Evolutionary conservation across 2,797 vertebrate species (phyloP).

Genomic region (Botia kubotai): DNA sequence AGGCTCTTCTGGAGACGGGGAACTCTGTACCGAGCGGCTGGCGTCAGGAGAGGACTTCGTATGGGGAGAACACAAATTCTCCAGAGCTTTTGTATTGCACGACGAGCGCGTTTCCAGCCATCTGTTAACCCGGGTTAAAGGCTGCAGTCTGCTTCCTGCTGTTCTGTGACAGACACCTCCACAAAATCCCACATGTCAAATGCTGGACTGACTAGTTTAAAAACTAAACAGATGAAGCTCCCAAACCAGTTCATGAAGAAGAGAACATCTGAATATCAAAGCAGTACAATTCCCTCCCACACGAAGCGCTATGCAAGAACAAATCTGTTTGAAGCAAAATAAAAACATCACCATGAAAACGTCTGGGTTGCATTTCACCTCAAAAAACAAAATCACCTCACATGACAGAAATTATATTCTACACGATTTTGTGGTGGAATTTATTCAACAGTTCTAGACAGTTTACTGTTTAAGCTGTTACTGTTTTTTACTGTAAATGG

Average conservation of each 20-base stretch:
- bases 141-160: slow-evolving; percentile 43
- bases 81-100: background rate
- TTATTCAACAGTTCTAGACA: background rate
- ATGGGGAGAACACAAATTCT: slow-evolving; percentile 44
- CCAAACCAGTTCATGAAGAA: no score
- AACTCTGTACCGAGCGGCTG: slow-evolving; percentile 57
- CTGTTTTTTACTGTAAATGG: background rate
- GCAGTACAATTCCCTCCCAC: no score
- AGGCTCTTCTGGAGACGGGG: slow-evolving; percentile 28
- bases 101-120: background rate
- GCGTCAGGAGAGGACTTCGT: slow-evolving; percentile 37
- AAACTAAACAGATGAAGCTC: background rate
- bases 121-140: slow-evolving; percentile 52
- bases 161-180: slow-evolving; percentile 41
- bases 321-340: no score
- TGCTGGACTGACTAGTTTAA: background rate
- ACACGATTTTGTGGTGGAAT: background rate
- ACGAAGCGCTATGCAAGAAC: no score
- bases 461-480: no score
- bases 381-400: no score
- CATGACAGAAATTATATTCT: no score
- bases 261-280: no score
- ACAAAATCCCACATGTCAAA: slow-evolving; percentile 1
- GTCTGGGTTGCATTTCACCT: no score
- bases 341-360: no score